Base-by-base conservation (phyloP, 2,888 invertebrate species). In the Halictus quadricinctus region DNA sequence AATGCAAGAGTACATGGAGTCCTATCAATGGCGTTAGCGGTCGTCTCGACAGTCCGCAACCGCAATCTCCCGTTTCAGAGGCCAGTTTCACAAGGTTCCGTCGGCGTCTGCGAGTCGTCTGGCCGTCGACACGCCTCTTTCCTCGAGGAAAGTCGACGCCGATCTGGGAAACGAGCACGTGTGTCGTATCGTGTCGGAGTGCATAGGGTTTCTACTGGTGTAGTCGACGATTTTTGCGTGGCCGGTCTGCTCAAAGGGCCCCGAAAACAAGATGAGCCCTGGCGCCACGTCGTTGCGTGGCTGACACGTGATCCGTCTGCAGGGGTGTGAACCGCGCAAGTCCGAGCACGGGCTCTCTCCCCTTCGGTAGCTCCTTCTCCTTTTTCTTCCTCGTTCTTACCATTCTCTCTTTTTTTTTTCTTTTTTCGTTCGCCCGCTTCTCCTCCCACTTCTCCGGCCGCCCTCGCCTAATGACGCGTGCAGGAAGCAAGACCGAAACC, bases 221-320 rank as follows among this genome's bases (percentile, higher is more conserved):
- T 79, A 70, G 79, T 81, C 85, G 86, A 84, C 76, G 83, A 88
- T 90, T 88, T 89, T 88, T 88, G 87, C 88, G 84, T 87, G 64
- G 64, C 54, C 54, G 64, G 64, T 15, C 64, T 8, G 85, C 81
- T 80, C 85, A 87, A 89, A 87, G 88, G 83, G 86, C 79, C 85
- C 78, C 76, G 46, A 64, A 77, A 70, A 77, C 87, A 88, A 85
- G 90, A 93, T 92, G 94, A 93, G 93, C 90, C 84, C 91, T 93
- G 94, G 94, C 94, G 94, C 94, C 94, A 92, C 69, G 83, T 81
- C 91, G 89, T 90, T 92, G 88, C 93, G 86, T 86, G 91, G 83
- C 86, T 90, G 94, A 93, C 94, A 94, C 92, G 93, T 92, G 93
- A 94, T 94, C 92, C 92, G 93, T 90, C 91, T 91, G 89, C 86